Conservation (phyloP, 2,888 invertebrate genomes). For the Caenorhabditis wallacei region DNA sequence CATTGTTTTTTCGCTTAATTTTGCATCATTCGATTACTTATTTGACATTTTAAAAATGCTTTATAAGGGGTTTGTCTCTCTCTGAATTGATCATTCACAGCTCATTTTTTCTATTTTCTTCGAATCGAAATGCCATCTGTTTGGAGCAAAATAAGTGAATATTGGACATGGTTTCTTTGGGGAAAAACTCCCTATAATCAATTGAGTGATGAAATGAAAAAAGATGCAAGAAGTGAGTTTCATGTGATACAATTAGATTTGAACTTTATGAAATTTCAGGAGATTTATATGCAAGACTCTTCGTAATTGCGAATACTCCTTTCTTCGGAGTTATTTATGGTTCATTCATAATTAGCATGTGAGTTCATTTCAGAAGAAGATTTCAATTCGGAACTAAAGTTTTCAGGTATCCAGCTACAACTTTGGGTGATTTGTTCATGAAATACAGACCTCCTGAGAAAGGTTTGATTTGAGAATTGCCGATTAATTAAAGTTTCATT, state of each 20-base stretch:
- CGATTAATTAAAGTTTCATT: background rate
- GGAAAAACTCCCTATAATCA: constrained; percentile 39
- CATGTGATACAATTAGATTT: too few species aligned
- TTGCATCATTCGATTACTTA: constrained; percentile 32
- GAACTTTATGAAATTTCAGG: constrained; percentile 13
- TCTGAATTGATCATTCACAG: background rate
- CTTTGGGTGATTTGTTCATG: background rate
- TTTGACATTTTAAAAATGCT: constrained; percentile 22
- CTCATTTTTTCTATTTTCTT: background rate
- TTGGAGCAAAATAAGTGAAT: constrained; percentile 46
- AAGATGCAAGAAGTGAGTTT: constrained; percentile 37
- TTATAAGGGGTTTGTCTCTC: background rate
- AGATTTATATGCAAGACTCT: constrained; percentile 35
- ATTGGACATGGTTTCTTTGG: constrained; percentile 44
- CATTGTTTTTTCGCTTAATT: constrained; percentile 15
- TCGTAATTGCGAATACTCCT: constrained; percentile 27
- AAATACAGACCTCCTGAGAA: constrained; percentile 2
- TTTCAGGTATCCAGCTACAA: constrained; percentile 19
- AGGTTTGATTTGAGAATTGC: background rate
- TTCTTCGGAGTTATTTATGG: constrained; percentile 14
- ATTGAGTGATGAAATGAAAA: constrained; percentile 21
- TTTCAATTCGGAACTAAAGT: background rate
- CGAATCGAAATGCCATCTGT: constrained; percentile 37
- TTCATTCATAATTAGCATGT: constrained; percentile 39
- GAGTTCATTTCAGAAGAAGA: background rate